Evolutionary conservation across 2,113 vertebrate genomes (phyloP).

Genomic region (Speoplatyrhinus poulsoni): DNA sequence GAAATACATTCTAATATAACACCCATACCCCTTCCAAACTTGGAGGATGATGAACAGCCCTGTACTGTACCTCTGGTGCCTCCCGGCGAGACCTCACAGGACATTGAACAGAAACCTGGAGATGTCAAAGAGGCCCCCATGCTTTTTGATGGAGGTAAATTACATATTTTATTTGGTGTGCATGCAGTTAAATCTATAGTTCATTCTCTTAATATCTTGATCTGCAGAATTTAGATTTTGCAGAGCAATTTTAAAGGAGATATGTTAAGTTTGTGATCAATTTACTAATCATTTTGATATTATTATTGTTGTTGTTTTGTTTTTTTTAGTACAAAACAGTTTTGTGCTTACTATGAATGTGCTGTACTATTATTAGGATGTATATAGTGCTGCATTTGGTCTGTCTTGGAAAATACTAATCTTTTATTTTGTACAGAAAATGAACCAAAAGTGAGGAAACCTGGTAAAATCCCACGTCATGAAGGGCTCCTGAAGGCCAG

Average conservation of each 20-base stretch:
- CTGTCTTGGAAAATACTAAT: neutral
- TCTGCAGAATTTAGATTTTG: too few relatives aligned
- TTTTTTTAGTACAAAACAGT: too few relatives aligned
- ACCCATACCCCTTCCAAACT: neutral
- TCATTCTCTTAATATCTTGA: too few relatives aligned
- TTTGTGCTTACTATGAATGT: neutral
- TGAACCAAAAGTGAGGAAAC: slow-evolving; percentile 8
- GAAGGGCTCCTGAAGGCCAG: slow-evolving; percentile 61
- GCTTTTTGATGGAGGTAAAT: slow-evolving; percentile 28
- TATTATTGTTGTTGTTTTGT: too few relatives aligned
- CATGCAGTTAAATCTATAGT: too few relatives aligned
- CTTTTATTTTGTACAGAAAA: slow-evolving; percentile 7
- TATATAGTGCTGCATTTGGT: too few relatives aligned
- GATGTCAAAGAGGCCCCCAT: slow-evolving; percentile 14
- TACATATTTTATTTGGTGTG: neutral
- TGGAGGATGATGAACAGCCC: neutral
- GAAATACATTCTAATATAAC: too few relatives aligned
- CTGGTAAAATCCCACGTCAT: slow-evolving; percentile 73
- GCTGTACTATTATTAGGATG: too few relatives aligned
- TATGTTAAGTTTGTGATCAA: too few relatives aligned
- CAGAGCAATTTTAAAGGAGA: too few relatives aligned
- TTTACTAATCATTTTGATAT: too few relatives aligned
- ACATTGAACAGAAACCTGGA: slow-evolving; percentile 11
- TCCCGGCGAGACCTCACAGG: neutral
- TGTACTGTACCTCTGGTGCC: neutral